Base-by-base conservation (phyloP, 2,113 vertebrate genomes). In the Lycaon pictus region DNA sequence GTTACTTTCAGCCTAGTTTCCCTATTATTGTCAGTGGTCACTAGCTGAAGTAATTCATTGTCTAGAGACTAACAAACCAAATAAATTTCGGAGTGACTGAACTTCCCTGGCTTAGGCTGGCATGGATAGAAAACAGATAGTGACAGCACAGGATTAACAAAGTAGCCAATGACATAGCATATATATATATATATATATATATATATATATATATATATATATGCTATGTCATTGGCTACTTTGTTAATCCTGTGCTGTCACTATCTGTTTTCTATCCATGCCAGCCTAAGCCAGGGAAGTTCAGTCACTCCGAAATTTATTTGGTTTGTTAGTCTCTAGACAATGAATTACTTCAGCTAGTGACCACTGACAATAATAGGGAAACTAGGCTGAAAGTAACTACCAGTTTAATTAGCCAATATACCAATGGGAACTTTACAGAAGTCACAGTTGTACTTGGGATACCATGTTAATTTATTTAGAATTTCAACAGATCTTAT, bases 391-490 rank as follows among this genome's bases (percentile, higher is more conserved):
- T 53, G 25, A 89, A 63, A 90, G 71, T 48, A 35, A 10, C 29
- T 91, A 15, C 63, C 48, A 27, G 32, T 63, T 77, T 98, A 93
- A 95, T 93, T 77, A 95, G 51, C 27, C 87, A 93, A 27, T 81
- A 77, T 51, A 92, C 72, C 94, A 92, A 79, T 94, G 65, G 29
- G 56, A 88, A 32, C 88, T 97, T 97, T 95, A 93, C 63, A 76
- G 65, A 98, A 98, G 32, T 96, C 37, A 60, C 32, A 86, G 0
- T 79, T 88, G 10, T 97, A 95, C 35, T 95, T 96, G 27, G 1
- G 69, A 90, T 95, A 92, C 67, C 62, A 4, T 62, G 23, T 80
- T 96, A 67, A 92, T 95, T 91, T 97, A 96, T 97, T 60, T 95
- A 87, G 11, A 81, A 20, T 97, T 97, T 96, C 74, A 63, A 32